Evolutionary conservation across 30 jellyfish, hydroid and myxozoan genomes (phyloP).

Genomic region (Hydra vulgaris): DNA sequence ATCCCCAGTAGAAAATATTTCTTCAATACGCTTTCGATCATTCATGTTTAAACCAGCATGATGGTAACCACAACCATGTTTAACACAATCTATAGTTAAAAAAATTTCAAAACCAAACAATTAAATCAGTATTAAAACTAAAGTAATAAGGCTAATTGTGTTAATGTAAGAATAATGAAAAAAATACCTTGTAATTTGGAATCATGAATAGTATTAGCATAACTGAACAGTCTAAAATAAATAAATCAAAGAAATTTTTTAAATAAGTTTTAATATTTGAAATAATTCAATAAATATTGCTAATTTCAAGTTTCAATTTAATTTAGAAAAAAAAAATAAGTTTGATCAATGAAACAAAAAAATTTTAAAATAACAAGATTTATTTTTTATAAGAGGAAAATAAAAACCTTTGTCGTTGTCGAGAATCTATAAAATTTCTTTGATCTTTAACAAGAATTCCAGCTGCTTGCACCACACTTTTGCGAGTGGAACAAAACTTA

Average conservation of each 20-base stretch:
- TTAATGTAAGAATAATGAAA: no score
- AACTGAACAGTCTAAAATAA: conserved; percentile 45
- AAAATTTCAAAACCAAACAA: not conserved
- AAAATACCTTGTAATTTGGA: conserved; percentile 75
- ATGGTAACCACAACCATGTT: conserved; percentile 88
- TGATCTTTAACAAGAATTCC: conserved; percentile 90
- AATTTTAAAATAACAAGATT: no score
- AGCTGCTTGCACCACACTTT: conserved; percentile 92
- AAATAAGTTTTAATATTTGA: not conserved
- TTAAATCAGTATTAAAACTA: no score
- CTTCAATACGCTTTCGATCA: conserved; percentile 80
- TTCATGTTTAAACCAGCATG: conserved; percentile 96
- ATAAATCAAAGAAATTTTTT: not conserved
- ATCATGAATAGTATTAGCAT: conserved; percentile 68
- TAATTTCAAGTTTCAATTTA: not conserved
- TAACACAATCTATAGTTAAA: conserved; percentile 41
- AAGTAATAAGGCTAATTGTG: no score
- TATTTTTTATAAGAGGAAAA: not conserved
- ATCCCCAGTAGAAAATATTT: conserved; percentile 78
- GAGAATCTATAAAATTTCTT: conserved; percentile 57
- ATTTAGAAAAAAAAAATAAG: no score
- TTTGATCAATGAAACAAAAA: no score
- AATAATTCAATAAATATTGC: no score
- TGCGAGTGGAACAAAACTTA: conserved; percentile 95
- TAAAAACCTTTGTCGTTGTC: conserved; percentile 68